A percentile compares a stretch with the other conserved stretches of the same genome.
phyloP scores from a whole-genome alignment of 2,888 invertebrate species.

The Zootermopsis nevadensis region DNA sequence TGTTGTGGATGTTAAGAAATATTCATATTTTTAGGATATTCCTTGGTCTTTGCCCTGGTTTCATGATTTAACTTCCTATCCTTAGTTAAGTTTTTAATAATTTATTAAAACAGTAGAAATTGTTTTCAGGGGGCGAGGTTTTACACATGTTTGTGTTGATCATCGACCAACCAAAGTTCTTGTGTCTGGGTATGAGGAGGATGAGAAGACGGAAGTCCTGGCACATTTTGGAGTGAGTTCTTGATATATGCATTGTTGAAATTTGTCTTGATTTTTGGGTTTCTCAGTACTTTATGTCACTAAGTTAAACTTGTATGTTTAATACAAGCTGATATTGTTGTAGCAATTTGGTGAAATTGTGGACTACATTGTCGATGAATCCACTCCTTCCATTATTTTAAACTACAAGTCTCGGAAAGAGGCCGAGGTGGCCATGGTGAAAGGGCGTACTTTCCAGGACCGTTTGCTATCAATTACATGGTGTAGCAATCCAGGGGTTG shows the following conservation, averaged over 20 bases:
- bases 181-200: slow-evolving; percentile 87
- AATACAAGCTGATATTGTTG: slow-evolving; percentile 38
- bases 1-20: no score
- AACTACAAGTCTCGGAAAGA: slow-evolving; percentile 81
- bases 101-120: no score
- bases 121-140: slow-evolving; percentile 54
- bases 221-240: slow-evolving; percentile 84
- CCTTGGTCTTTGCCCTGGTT: no score
- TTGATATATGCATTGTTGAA: not conserved
- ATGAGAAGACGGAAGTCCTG: slow-evolving; percentile 83
- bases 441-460: slow-evolving; percentile 82
- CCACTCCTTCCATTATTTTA: slow-evolving; percentile 79
- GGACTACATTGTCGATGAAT: slow-evolving; percentile 81
- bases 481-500: slow-evolving; percentile 55
- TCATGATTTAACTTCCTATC: no score
- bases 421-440: slow-evolving; percentile 81
- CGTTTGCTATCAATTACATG: slow-evolving; percentile 65
- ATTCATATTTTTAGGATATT: no score
- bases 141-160: slow-evolving; percentile 78
- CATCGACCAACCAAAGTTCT: slow-evolving; percentile 87
- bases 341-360: slow-evolving; percentile 90
- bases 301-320: not conserved
- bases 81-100: no score
- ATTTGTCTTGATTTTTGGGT: no score
- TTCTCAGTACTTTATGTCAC: no score